These are phyloP conservation scores for Gisinianus flammeolus DNA, from an alignment of 2,888 invertebrate species.

Conservation along the genomic window DNA sequence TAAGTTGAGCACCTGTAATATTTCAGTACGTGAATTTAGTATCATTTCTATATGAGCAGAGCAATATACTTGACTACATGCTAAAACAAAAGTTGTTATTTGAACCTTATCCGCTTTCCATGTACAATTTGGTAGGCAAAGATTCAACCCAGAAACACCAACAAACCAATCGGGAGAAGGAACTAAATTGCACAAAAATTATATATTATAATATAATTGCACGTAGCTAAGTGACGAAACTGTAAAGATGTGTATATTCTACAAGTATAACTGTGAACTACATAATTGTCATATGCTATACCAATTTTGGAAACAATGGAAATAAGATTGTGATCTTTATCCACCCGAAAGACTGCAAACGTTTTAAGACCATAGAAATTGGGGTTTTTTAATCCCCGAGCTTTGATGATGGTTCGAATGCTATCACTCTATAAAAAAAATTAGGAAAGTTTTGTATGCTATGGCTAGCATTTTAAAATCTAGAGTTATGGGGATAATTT, in stretches of 20 bases:
- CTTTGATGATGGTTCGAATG: constrained; percentile 91
- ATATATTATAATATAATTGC: not conserved
- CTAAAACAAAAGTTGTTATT: too few relatives aligned
- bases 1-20: constrained; percentile 82
- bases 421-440: constrained; percentile 72
- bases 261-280: not conserved
- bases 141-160: constrained; percentile 87
- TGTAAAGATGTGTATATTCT: too few relatives aligned
- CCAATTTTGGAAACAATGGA: constrained; percentile 93
- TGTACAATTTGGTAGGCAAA: constrained; percentile 88
- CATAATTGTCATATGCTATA: constrained; percentile 56
- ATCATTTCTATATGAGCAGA: too few relatives aligned
- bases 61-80: too few relatives aligned
- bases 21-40: too few relatives aligned
- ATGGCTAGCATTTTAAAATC: not conserved
- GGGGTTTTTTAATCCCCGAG: constrained; percentile 87
- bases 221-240: not conserved
- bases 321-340: constrained; percentile 88
- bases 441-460: not conserved
- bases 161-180: constrained; percentile 99
- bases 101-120: constrained; percentile 85
- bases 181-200: constrained; percentile 62
- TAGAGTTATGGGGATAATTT: not conserved
- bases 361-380: constrained; percentile 81
- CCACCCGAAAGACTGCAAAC: constrained; percentile 87